These are phyloP conservation scores for Polypterus senegalus DNA, from an alignment of 2,113 vertebrate species.

Conservation along the genomic window DNA sequence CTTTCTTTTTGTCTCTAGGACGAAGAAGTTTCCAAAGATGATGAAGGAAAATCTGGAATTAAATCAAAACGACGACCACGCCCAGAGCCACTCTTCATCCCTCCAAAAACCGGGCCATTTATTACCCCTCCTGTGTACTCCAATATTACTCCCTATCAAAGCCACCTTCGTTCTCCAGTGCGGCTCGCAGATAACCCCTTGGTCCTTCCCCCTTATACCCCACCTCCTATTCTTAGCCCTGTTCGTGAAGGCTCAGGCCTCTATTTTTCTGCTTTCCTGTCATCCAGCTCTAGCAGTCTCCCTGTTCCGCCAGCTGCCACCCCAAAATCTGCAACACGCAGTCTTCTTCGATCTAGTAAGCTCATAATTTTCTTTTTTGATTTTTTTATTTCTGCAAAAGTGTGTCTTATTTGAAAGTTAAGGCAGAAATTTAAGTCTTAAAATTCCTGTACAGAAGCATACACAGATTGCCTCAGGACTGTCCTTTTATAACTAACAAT, in stretches of 20 bases:
- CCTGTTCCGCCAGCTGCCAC: slow-evolving; percentile 71
- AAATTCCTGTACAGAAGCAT: too few species aligned
- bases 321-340: slow-evolving; percentile 83
- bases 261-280: slow-evolving; percentile 92
- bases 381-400: too few species aligned
- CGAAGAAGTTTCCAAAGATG: slow-evolving; percentile 46
- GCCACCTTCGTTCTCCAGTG: slow-evolving; percentile 88
- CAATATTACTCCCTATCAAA: slow-evolving; percentile 88
- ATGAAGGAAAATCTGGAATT: slow-evolving; percentile 58
- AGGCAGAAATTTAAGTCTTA: too few species aligned
- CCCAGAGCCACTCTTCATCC: slow-evolving; percentile 93
- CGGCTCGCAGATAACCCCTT: slow-evolving; percentile 77
- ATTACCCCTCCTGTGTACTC: slow-evolving; percentile 82
- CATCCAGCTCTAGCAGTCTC: slow-evolving; percentile 47
- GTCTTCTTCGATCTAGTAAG: slow-evolving; percentile 87
- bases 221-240: slow-evolving; percentile 92
- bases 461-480: too few species aligned
- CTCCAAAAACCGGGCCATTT: slow-evolving; percentile 79
- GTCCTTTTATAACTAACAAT: too few species aligned
- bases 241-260: slow-evolving; percentile 91
- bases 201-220: slow-evolving; percentile 85
- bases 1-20: neutral
- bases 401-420: too few species aligned
- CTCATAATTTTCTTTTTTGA: slow-evolving; percentile 12
- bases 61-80: slow-evolving; percentile 84